Conservation (phyloP, 2,113 vertebrate species). For the Psittacula cyanocephala region DNA sequence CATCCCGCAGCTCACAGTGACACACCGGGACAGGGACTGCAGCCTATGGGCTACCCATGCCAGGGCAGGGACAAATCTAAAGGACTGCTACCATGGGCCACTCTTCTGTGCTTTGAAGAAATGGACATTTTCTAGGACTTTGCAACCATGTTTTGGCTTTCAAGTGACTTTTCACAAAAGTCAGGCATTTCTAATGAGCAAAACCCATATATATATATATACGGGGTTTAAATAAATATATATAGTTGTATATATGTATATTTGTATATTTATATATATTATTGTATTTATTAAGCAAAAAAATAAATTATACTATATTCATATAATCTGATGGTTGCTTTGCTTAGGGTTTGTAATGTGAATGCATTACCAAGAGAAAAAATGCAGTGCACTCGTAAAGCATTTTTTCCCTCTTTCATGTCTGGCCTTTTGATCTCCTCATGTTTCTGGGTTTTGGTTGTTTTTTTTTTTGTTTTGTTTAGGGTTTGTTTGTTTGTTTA, state of each 20-base stretch:
- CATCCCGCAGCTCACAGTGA: too few relatives aligned
- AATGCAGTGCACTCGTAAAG: not conserved
- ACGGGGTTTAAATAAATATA: not conserved
- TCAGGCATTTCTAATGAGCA: not conserved
- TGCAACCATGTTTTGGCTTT: not conserved
- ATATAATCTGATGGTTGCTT: not conserved
- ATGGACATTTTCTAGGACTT: not conserved
- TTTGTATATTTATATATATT: not conserved
- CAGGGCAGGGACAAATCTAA: not conserved
- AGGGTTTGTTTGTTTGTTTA: not conserved
- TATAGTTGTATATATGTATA: too few relatives aligned
- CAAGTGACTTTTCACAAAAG: not conserved
- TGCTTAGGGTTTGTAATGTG: not conserved
- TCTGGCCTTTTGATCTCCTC: conserved; percentile 39
- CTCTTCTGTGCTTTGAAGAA: not conserved
- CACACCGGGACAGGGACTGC: rapidly evolving
- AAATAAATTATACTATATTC: not conserved
- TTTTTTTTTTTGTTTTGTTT: not conserved
- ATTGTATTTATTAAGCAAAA: not conserved
- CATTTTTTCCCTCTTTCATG: not conserved
- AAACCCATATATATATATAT: not conserved
- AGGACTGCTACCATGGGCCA: not conserved
- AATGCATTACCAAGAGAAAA: conserved; percentile 10
- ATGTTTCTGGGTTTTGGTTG: not conserved
- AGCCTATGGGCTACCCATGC: rapidly evolving